Base-by-base conservation (phyloP, 2,797 vertebrate species). In the Holocentrus rufus region DNA sequence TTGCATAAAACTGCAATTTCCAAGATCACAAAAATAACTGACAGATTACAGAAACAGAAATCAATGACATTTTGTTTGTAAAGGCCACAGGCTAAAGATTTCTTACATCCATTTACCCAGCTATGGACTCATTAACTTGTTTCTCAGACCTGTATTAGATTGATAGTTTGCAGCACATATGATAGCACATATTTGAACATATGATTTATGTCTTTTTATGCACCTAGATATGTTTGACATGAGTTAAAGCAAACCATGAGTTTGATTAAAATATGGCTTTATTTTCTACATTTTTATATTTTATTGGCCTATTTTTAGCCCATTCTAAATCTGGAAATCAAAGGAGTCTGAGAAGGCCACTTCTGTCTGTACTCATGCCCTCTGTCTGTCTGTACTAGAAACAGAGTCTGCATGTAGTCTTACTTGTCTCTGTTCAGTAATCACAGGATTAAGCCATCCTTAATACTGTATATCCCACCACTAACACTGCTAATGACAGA, bases 391-490 rank as follows among this genome's bases (percentile, higher is more conserved):
- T 4, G 18, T 10, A 42, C 4, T 44, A 14, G 63, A 53, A 34
- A 10, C 54, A 34, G 47, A 61, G 42, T 47, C 22, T 57, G 10
- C 11, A 66, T 47, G 31, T 46, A 8, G 3, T 56, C 20, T 47
- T 49, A 25, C 55, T 11, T 9, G 23, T 54, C 36, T 58, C 25
- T 7, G 18, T 30, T 42, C 36, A 25, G 49, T 3, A 25, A 58
- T 75, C 61, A 25, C 34, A 76, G 65, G 69, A 76, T 83, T 65
- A 50, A 34, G 44, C 10, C 2, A 4, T 39, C 15, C 44, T 69
- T 69, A 55, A 67, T 79, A 34, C 31, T 34, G 31, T 34, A 55
- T 59, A 0, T 31, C 23, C 23, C 54, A 9, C 1, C 0, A 4
- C 63, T 5, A 14, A 25, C 22, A 7, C 42, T 44, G 14, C 13